Base-by-base conservation (phyloP, 2,888 invertebrate species). In the Pyrocoelia pectoralis region DNA sequence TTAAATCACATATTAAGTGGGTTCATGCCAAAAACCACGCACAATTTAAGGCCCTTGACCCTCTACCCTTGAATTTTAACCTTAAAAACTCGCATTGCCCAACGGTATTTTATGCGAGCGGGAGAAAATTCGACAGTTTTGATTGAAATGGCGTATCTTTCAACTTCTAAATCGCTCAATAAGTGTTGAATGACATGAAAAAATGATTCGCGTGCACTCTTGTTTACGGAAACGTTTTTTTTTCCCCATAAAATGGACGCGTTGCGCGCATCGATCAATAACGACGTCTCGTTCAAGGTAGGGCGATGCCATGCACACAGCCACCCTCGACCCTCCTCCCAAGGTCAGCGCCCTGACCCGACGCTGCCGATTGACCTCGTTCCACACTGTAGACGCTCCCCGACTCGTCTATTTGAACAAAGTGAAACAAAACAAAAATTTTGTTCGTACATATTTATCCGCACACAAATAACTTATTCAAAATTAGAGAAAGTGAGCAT, bases 321-420 rank as follows among this genome's bases (percentile, higher is more conserved):
- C 55, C 68, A 69, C 71, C 67, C 68, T 69, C 68, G 70, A 70
- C 72, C 66, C 67, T 50, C 61, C 50, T 24, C 41, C 61, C 77
- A 78, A 77, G 77, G 78, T 77, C 77, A 77, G 75, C 77, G 76
- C 71, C 77, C 77, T 75, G 75, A 75, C 76, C 74, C 76, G 76
- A 68, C 77, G 76, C 70, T 76, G 77, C 77, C 72, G 75, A 75
- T 77, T 78, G 78, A 77, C 78, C 78, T 76, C 74, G 74, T 77
- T 77, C 73, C 70, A 68, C 68, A 68, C 61, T 71, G 72, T 71
- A 76, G 75, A 75, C 74, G 73, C 70, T 68, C 67, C 56, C 67
- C 68, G 64, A 66, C 69, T 66, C 63, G 56, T 62, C 59, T 60
- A 64, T 46, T 50, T 59, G 41, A 43, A 52, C 14, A 55, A 10